A percentile compares a stretch with the other conserved stretches of the same genome.
phyloP scores from a whole-genome alignment of 2,113 vertebrate species.

The Syngnathoides biaculeatus region DNA sequence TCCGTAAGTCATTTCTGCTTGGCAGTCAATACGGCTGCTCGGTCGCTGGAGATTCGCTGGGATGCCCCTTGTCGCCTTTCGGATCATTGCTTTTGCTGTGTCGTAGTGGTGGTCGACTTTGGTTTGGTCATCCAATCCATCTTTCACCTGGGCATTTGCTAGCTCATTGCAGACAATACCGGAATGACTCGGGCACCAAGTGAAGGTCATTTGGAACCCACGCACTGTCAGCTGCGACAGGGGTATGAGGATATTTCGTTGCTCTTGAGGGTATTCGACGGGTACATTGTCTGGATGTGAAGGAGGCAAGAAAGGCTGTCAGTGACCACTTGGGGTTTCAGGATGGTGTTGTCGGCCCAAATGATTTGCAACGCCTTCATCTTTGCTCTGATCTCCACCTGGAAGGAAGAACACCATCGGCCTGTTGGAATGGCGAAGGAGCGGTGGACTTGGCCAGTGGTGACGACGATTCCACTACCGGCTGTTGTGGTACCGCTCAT shows the following conservation, averaged over 20 bases:
- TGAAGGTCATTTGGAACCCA: not conserved
- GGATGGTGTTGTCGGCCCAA: not conserved
- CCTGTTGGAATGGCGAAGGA: not conserved
- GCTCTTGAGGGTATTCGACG: not conserved
- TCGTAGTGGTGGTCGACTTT: not conserved
- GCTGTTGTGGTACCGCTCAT: not conserved
- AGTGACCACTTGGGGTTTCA: not conserved
- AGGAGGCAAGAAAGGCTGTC: too few species aligned
- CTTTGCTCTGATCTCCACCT: not conserved
- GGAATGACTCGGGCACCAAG: not conserved
- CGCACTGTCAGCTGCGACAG: not conserved
- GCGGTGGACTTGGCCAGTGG: not conserved
- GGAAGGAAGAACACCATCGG: not conserved
- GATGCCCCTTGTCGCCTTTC: not conserved
- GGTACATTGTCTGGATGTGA: not conserved
- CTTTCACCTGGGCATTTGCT: not conserved
- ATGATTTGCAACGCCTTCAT: not conserved
- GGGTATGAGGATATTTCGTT: not conserved
- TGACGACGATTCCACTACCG: not conserved
- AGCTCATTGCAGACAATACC: not conserved
- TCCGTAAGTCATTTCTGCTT: too few species aligned
- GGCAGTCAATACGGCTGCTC: too few species aligned
- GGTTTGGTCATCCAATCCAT: not conserved
- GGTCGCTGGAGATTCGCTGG: not conserved
- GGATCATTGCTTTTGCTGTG: not conserved